Evolutionary conservation across 53 echinoderm and acorn worm species (phyloP).

Genomic region (Crossaster papposus): DNA sequence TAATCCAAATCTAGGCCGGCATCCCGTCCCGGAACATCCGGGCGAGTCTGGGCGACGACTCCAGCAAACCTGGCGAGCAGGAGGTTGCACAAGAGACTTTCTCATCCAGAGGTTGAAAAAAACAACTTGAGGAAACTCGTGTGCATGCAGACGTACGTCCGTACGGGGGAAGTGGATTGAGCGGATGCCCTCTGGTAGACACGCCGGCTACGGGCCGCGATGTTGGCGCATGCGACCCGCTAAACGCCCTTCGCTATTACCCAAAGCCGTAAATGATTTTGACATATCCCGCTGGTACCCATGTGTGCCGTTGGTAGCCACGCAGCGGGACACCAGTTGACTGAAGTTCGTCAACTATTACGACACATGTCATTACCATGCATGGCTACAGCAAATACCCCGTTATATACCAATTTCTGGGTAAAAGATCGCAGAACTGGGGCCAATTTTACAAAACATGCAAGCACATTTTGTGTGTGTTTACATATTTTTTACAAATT

Average conservation of each 20-base stretch:
- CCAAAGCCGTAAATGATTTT: not conserved
- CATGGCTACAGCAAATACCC: not conserved
- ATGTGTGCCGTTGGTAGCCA: constrained; percentile 48
- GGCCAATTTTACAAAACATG: too few species aligned
- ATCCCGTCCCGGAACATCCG: constrained; percentile 63
- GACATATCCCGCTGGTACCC: constrained; percentile 47
- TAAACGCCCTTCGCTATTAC: constrained; percentile 50
- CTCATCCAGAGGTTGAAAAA: not conserved
- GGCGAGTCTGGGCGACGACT: constrained; percentile 53
- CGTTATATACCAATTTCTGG: not conserved
- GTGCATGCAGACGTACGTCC: not conserved
- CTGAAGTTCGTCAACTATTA: constrained; percentile 54
- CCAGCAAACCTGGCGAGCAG: constrained; percentile 26
- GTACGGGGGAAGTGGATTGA: not conserved
- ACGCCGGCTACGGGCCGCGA: constrained; percentile 26
- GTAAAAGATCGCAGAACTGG: not conserved
- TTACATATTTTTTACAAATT: too few species aligned
- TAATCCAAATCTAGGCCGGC: not conserved
- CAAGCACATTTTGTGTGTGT: too few species aligned
- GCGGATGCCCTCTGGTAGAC: constrained; percentile 28
- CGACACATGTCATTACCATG: constrained; percentile 20
- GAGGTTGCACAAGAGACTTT: not conserved
- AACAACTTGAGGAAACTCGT: not conserved
- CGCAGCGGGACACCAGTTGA: constrained; percentile 27
- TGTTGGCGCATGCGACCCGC: constrained; percentile 21